These are phyloP conservation scores for Drosophila maculinotata DNA, from an alignment of 2,888 invertebrate species.

Conservation along the genomic window DNA sequence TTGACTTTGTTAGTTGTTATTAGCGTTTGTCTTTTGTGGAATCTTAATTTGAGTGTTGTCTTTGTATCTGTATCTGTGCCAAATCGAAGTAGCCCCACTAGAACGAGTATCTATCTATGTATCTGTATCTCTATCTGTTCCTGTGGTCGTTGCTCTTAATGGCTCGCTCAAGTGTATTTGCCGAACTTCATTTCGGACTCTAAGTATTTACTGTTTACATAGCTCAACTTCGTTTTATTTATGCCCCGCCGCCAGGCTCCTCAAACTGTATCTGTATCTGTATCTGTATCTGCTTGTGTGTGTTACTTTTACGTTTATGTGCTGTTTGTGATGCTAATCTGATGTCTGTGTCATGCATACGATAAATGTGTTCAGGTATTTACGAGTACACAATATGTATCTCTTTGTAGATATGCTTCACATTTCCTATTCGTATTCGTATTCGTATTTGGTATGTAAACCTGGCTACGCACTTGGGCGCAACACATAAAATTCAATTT, in stretches of 20 bases:
- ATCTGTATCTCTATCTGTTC: constrained; percentile 27
- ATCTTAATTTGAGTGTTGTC: constrained; percentile 66
- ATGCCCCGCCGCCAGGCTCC: constrained; percentile 30
- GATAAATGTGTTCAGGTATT: constrained; percentile 69
- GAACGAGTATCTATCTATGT: constrained; percentile 8
- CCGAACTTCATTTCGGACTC: constrained; percentile 42
- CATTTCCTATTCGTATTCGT: constrained; percentile 25
- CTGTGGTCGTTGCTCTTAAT: constrained; percentile 64
- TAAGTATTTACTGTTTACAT: constrained; percentile 71
- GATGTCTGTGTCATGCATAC: constrained; percentile 78
- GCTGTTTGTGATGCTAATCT: constrained; percentile 80
- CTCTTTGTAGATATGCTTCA: constrained; percentile 6
- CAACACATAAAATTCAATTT: constrained; percentile 77
- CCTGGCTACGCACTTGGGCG: constrained; percentile 59
- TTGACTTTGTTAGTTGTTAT: constrained; percentile 66
- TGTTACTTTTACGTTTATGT: constrained; percentile 78
- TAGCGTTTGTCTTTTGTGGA: constrained; percentile 63
- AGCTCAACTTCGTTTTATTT: constrained; percentile 47
- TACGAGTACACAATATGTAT: constrained; percentile 33
- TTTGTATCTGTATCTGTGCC: constrained; percentile 12
- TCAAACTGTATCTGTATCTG: constrained; percentile 12
- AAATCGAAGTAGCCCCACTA: constrained; percentile 4
- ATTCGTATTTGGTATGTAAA: constrained; percentile 47
- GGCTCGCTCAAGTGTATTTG: constrained; percentile 41
- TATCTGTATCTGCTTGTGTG: constrained; percentile 24